Evolutionary conservation across 2,888 invertebrate genomes (phyloP), one percentile per base, ranked within the genome.

Genomic region (Drosophila robusta): DNA sequence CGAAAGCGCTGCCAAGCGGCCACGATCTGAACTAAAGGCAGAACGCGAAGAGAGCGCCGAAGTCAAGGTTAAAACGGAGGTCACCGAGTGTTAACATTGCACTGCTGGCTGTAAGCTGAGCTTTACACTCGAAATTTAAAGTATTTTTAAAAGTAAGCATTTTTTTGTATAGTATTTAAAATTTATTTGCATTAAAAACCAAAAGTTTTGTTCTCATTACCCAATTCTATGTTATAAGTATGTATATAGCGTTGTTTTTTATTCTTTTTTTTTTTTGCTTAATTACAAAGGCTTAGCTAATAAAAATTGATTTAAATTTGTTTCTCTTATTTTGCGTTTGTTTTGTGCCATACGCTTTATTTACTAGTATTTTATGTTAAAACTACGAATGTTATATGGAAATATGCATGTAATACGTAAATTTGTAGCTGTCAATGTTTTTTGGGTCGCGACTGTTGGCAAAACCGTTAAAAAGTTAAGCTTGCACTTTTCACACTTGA

Each of bases 101-200:
- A 46, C 11, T 44, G 11, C 12, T 34, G 1, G 32, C 4, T 9
- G 0, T 0, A 34, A 34, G 11, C 12, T 34, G 11, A 34, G 4
- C 12, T 34, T 12, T 34, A 3, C 12, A 22, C 1, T 45, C 16
- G 3, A 36, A 9, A 12, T 24, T 1, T 32, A 42, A 49, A 9
- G 5, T 6, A 9, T 50, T 39, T 8, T 29, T 29, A 22, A 18
- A 18, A 2, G 1, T 18, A 18, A 18, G 3, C 6, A 9, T 34
- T 56, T 16, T 18, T 57, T 54, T 56, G 12, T 44, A 47, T 70
- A 73, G 54, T 76, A 74, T 64, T 75, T 76, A 70, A 74, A 74
- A 74, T 87, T 87, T 85, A 87, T 87, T 87, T 71, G 74, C 51
- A 78, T 78, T 83, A 73, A 83, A 80, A 84, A 80, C 67, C 61